Evolutionary conservation across 2,113 vertebrate genomes (phyloP), one percentile per base, ranked within the genome.

Genomic region (Cavia porcellus): DNA sequence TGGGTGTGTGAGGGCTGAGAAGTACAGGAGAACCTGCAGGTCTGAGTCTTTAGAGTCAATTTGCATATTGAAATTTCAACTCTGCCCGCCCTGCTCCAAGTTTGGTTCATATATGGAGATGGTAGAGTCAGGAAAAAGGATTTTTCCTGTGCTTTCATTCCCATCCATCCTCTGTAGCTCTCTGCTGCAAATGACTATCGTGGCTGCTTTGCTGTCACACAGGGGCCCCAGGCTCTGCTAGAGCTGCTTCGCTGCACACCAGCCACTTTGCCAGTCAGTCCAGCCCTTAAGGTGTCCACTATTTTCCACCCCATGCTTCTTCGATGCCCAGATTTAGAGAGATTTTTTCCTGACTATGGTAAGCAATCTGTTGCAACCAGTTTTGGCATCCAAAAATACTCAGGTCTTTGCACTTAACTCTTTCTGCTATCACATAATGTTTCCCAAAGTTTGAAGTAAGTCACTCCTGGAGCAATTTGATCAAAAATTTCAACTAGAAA

Each of bases 401-500:
- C 7, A 72, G 20, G 22, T 79, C 50, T 95, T 87, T 83, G 13
- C 32, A 14, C 28, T 86, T 57, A 25, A 75, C 30, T 86, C 25
- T 32, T 92, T 89, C 35, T 93, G 22, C 28, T n/a, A 38, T 72
- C 45, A 42, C 14, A 74, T 83, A 72, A 35, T 62, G 52, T 68
- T 84, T 93, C 47, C 15, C 50, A 82, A 79, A 95, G 25, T 11
- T 7, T 77, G 70, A 94, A 7, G 12, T 64, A 57, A 92, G 30
- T 75, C 47, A 72, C 57, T 50, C 52, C 38, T 4, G 42, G 28
- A 92, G 50, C 17, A 75, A 80, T 70, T 90, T 22, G 72, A 68
- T 57, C 70, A 86, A 90, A 45, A 22, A 25, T 90, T 87, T 82
- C 45, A 68, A 45, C 30, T 96, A 12, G 47, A 86, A 96, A 25